Conservation (phyloP, 2,797 vertebrate species). For the Podarcis siculus region DNA sequence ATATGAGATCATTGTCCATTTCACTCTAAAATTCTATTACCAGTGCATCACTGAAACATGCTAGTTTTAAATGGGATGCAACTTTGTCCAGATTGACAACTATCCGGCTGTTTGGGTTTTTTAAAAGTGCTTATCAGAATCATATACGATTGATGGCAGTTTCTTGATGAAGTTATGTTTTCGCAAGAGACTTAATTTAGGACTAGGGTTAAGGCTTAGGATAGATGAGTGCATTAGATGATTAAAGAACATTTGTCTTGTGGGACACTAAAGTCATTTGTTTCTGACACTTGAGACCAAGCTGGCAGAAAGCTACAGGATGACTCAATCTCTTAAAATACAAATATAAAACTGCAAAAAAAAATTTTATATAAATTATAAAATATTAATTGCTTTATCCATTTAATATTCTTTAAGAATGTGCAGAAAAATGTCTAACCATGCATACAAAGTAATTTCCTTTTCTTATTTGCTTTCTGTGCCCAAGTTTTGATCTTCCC, state of each 20-base stretch:
- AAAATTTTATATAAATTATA: constrained; percentile 56
- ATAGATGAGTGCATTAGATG: constrained; percentile 91
- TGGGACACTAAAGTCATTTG: constrained; percentile 81
- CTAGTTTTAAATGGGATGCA: constrained; percentile 73
- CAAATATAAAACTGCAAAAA: constrained; percentile 63
- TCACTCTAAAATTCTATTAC: constrained; percentile 70
- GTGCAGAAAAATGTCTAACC: constrained; percentile 39
- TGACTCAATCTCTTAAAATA: constrained; percentile 63
- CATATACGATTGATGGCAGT: constrained; percentile 83
- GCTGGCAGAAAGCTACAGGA: constrained; percentile 61
- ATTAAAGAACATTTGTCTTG: constrained; percentile 92
- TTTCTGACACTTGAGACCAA: constrained; percentile 83
- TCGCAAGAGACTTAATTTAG: constrained; percentile 86
- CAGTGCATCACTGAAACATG: constrained; percentile 61
- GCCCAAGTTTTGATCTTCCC: background rate
- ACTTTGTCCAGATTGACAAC: constrained; percentile 79
- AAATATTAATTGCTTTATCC: constrained; percentile 37
- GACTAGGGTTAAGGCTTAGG: constrained; percentile 84
- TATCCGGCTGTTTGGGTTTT: constrained; percentile 80
- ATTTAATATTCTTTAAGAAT: constrained; percentile 1
- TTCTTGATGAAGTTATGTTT: constrained; percentile 85
- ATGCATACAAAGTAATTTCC: background rate
- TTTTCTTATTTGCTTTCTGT: background rate
- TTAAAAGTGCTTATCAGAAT: constrained; percentile 80
- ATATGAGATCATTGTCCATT: constrained; percentile 53